phyloP scores from a whole-genome alignment of 2,888 invertebrate species.

The Apamea crenata region DNA sequence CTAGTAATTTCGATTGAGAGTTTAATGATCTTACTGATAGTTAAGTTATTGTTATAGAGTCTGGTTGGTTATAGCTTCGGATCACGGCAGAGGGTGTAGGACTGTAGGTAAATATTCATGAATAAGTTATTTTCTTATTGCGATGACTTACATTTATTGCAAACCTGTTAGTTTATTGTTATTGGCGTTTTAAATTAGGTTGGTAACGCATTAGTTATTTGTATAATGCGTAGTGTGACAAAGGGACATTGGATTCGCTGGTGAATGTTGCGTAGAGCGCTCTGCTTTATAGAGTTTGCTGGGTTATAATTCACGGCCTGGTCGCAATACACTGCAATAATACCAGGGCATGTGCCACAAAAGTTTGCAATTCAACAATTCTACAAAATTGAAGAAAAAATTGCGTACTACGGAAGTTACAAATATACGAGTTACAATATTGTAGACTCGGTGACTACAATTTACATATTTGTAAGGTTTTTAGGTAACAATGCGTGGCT shows the following conservation, averaged over 20 bases:
- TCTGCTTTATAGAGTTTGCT: background rate
- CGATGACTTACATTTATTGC: slow-evolving; percentile 58
- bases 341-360: background rate
- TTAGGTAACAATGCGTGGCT: too few species aligned
- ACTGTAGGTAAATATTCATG: slow-evolving; percentile 62
- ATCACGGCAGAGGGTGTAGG: slow-evolving; percentile 62
- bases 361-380: too few species aligned
- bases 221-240: slow-evolving; percentile 52
- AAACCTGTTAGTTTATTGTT: slow-evolving; percentile 59
- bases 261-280: slow-evolving; percentile 30
- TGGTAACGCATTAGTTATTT: slow-evolving; percentile 51
- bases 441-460: too few species aligned
- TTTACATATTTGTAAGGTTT: too few species aligned
- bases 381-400: too few species aligned
- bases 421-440: too few species aligned
- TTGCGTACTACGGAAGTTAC: too few species aligned
- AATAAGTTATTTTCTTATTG: slow-evolving; percentile 50
- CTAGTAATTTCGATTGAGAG: slow-evolving; percentile 74
- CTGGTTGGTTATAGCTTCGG: slow-evolving; percentile 45
- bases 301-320: background rate
- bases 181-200: slow-evolving; percentile 54
- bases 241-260: slow-evolving; percentile 32
- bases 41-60: slow-evolving; percentile 63
- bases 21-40: slow-evolving; percentile 67
- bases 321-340: background rate